Conservation (phyloP, 1,140 invertebrate genomes). For the Heterodera schachtii region DNA sequence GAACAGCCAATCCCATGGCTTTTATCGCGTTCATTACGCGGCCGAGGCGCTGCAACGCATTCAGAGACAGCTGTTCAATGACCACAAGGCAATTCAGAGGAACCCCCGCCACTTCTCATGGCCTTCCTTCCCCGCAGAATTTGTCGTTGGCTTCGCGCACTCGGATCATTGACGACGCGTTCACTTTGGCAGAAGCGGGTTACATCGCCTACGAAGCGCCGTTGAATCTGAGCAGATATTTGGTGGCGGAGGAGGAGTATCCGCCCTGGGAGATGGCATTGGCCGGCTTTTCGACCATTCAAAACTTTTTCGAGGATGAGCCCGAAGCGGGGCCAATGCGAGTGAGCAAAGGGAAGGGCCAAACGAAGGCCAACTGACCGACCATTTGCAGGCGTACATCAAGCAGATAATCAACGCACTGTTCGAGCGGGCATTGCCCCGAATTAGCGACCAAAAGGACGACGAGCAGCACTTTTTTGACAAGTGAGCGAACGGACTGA, state of each 20-base stretch:
- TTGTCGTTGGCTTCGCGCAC: slow-evolving; percentile 48
- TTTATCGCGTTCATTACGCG: slow-evolving; percentile 54
- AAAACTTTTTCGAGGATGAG: slow-evolving; percentile 57
- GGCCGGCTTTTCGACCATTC: slow-evolving; percentile 46
- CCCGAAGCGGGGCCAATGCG: slow-evolving; percentile 49
- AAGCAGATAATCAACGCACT: slow-evolving; percentile 35
- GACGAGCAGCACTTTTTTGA: slow-evolving; percentile 50
- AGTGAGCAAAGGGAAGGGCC: slow-evolving; percentile 8
- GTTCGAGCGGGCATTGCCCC: slow-evolving; percentile 24
- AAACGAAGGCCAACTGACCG: not conserved
- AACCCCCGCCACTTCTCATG: too few relatives aligned
- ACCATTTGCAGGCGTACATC: slow-evolving; percentile 38
- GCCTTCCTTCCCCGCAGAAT: slow-evolving; percentile 20
- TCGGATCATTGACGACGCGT: slow-evolving; percentile 57
- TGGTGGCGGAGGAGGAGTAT: slow-evolving; percentile 51
- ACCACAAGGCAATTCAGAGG: slow-evolving; percentile 41
- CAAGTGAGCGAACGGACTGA: slow-evolving; percentile 39
- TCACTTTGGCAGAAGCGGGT: slow-evolving; percentile 56
- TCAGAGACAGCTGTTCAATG: slow-evolving; percentile 45
- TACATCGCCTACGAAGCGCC: slow-evolving; percentile 49
- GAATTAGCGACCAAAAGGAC: slow-evolving; percentile 35
- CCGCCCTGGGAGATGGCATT: slow-evolving; percentile 57
- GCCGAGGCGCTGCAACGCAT: slow-evolving; percentile 40
- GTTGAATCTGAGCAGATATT: slow-evolving; percentile 52
- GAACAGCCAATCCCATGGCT: slow-evolving; percentile 52